A percentile compares a stretch with the other conserved stretches of the same genome.
Conservation (phyloP, 2,888 invertebrate genomes). For the Amitus sp. region DNA sequence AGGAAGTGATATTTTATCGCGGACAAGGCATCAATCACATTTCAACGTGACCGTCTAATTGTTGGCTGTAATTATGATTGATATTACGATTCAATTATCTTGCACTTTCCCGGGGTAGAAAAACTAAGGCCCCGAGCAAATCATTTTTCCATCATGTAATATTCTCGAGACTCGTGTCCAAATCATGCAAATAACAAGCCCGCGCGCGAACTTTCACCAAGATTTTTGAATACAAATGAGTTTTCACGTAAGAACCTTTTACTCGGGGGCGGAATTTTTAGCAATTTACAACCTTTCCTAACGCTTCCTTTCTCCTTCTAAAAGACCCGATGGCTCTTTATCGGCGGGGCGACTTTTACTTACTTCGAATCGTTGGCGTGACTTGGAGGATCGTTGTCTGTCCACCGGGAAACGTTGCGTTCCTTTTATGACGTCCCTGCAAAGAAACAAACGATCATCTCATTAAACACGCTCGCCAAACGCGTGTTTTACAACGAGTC, state of each 20-base stretch:
- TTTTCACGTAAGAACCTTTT: slow-evolving; percentile 11
- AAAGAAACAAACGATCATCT: slow-evolving; percentile 29
- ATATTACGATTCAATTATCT: slow-evolving; percentile 1
- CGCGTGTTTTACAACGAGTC: too few species aligned
- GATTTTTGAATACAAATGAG: slow-evolving; percentile 12
- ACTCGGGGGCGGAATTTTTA: background rate
- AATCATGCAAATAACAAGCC: slow-evolving; percentile 11
- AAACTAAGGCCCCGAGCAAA: background rate
- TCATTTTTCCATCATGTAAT: too few species aligned
- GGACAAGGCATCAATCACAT: slow-evolving; percentile 20
- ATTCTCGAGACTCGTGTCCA: too few species aligned
- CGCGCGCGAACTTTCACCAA: slow-evolving; percentile 27
- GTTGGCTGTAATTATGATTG: slow-evolving; percentile 20
- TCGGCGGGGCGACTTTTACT: slow-evolving; percentile 51
- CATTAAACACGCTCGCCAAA: too few species aligned
- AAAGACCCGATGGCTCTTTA: slow-evolving; percentile 14
- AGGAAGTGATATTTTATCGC: slow-evolving; percentile 29
- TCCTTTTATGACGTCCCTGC: slow-evolving; percentile 81
- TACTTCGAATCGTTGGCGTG: slow-evolving; percentile 71
- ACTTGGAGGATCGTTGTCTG: slow-evolving; percentile 74
- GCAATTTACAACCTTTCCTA: background rate
- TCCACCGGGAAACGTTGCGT: slow-evolving; percentile 82
- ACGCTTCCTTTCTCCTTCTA: slow-evolving; percentile 5
- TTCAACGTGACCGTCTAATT: slow-evolving; percentile 3
- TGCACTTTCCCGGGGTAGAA: too few species aligned